Evolutionary conservation across 2,797 vertebrate species (phyloP).

Genomic region (Tamandua tetradactyla): DNA sequence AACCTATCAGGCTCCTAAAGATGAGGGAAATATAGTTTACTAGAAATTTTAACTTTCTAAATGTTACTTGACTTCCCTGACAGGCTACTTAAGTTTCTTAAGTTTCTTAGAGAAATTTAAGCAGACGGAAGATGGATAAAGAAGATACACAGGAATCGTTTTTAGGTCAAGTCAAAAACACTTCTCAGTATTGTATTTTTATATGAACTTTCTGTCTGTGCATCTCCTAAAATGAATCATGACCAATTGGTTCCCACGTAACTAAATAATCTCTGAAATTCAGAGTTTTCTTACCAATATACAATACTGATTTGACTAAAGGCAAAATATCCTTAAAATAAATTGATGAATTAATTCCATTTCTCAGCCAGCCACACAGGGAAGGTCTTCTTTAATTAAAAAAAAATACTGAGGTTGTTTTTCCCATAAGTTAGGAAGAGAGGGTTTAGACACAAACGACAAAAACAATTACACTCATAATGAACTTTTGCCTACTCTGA

Average conservation of each 20-base stretch:
- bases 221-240: conserved; percentile 13
- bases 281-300: not conserved
- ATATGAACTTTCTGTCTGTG: not conserved
- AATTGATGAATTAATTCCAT: not conserved
- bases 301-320: conserved; percentile 25
- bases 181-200: not conserved
- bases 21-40: not conserved
- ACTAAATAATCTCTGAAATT: not conserved
- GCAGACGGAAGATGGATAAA: not conserved
- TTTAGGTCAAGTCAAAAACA: conserved; percentile 11
- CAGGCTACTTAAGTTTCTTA: no score
- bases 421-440: not conserved
- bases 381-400: conserved; percentile 32
- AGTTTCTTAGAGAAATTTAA: conserved; percentile 26
- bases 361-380: conserved; percentile 37
- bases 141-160: not conserved
- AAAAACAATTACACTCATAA: not conserved
- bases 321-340: conserved; percentile 15
- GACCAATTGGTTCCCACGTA: conserved; percentile 30
- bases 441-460: not conserved
- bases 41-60: conserved; percentile 25
- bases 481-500: not conserved
- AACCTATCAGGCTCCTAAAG: not conserved
- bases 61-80: not conserved
- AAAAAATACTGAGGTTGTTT: conserved; percentile 43